phyloP scores from a whole-genome alignment of 2,797 vertebrate species.

The Xiphorhynchus erythropygius region DNA sequence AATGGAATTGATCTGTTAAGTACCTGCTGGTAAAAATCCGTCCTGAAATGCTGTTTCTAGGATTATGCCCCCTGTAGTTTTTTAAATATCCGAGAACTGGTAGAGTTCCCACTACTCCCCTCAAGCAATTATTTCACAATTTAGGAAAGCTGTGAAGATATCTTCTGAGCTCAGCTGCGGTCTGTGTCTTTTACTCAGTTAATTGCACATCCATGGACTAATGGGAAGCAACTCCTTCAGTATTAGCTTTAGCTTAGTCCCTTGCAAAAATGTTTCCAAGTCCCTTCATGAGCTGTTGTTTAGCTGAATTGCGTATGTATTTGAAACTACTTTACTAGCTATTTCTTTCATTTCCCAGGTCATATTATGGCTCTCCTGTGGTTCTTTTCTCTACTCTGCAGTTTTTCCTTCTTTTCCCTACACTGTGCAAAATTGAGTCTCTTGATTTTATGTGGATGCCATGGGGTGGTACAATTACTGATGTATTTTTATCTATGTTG shows the following conservation, averaged over 20 bases:
- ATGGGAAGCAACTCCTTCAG: background rate
- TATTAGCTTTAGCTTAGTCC: background rate
- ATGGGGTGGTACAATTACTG: background rate
- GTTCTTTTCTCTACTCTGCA: background rate
- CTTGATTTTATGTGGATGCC: background rate
- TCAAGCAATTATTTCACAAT: background rate
- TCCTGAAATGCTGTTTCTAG: background rate
- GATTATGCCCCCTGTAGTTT: background rate
- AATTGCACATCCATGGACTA: background rate
- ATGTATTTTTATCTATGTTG: accelerated
- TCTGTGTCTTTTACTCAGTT: background rate
- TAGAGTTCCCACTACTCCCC: background rate
- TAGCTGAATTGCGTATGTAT: background rate
- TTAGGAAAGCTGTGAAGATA: background rate
- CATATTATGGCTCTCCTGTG: background rate
- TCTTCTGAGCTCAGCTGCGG: background rate
- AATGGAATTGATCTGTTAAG: background rate
- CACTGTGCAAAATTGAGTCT: background rate
- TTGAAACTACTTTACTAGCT: background rate
- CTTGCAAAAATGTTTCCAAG: background rate
- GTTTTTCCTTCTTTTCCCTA: background rate
- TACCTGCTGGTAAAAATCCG: background rate
- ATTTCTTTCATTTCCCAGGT: background rate
- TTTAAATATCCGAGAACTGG: background rate
- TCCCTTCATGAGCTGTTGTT: background rate